phyloP scores from a whole-genome alignment of 1,140 invertebrate species.

The Monochamus saltuarius region DNA sequence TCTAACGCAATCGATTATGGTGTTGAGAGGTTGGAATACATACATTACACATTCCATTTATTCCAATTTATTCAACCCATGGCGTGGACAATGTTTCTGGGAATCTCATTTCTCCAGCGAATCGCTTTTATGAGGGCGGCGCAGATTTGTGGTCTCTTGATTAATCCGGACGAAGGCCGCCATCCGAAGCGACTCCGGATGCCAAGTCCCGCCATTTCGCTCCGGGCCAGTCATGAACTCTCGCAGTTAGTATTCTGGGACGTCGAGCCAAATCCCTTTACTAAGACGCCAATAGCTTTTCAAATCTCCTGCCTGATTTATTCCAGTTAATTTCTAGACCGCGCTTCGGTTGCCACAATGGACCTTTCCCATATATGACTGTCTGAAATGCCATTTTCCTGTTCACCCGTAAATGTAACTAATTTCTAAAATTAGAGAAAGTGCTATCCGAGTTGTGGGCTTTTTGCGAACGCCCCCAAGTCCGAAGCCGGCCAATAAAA shows the following conservation, averaged over 20 bases:
- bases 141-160: conserved; percentile 36
- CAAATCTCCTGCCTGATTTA: conserved; percentile 35
- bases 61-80: conserved; percentile 19
- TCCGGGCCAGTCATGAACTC: conserved; percentile 10
- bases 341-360: conserved; percentile 9
- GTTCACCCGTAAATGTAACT: conserved; percentile 3
- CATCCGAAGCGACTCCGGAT: conserved; percentile 7
- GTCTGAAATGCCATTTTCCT: conserved; percentile 18
- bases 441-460: conserved; percentile 3
- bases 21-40: conserved; percentile 6
- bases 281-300: conserved; percentile 24
- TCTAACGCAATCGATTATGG: conserved; percentile 7
- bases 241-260: conserved; percentile 8
- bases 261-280: conserved; percentile 6
- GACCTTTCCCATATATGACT: conserved; percentile 15
- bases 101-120: conserved; percentile 28
- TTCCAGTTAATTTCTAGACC: conserved; percentile 33
- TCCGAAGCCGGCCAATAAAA: neutral
- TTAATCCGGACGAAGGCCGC: conserved; percentile 27
- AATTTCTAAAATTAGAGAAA: conserved; percentile 12
- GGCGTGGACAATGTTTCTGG: conserved; percentile 25
- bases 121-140: conserved; percentile 35
- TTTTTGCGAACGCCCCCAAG: neutral
- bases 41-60: conserved; percentile 26
- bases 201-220: conserved; percentile 16